phyloP scores from a whole-genome alignment of 2,888 invertebrate genomes.

The Drosophila tanythrix region DNA sequence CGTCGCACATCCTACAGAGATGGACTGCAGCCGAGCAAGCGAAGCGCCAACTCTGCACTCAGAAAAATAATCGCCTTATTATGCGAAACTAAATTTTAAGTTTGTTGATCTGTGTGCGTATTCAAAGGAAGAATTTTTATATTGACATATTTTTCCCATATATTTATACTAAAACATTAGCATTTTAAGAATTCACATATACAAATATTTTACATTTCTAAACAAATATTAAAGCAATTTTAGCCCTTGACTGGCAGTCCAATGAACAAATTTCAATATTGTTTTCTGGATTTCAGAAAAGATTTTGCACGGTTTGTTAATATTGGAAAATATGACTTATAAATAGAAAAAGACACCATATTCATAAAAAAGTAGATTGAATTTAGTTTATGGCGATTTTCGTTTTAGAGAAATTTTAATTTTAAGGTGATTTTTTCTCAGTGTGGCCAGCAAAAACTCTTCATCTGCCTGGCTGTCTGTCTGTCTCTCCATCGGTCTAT shows the following conservation, averaged over 20 bases:
- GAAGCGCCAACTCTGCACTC: slow-evolving; percentile 22
- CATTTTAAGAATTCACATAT: no score
- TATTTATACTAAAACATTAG: no score
- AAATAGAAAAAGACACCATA: no score
- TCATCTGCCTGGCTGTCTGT: slow-evolving; percentile 19
- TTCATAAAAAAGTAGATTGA: neutral
- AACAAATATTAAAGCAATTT: no score
- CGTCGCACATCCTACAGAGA: slow-evolving; percentile 29
- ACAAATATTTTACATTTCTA: no score
- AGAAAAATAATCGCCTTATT: neutral
- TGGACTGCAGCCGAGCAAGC: slow-evolving; percentile 35
- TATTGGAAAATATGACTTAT: neutral
- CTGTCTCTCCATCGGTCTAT: slow-evolving; percentile 13
- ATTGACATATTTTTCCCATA: neutral
- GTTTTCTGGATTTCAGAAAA: no score
- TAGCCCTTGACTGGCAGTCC: no score
- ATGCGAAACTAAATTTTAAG: neutral
- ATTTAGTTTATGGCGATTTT: neutral
- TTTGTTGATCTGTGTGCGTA: neutral
- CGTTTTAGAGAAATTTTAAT: neutral
- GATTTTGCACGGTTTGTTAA: no score
- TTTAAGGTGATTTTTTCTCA: neutral
- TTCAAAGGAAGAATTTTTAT: neutral
- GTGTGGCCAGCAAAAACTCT: slow-evolving; percentile 21
- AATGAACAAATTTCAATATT: no score